Percentiles rank a stretch among this genome's conserved stretches.
Evolutionary conservation across 2,113 vertebrate species (phyloP).

Genomic region (Oenanthe melanoleuca): DNA sequence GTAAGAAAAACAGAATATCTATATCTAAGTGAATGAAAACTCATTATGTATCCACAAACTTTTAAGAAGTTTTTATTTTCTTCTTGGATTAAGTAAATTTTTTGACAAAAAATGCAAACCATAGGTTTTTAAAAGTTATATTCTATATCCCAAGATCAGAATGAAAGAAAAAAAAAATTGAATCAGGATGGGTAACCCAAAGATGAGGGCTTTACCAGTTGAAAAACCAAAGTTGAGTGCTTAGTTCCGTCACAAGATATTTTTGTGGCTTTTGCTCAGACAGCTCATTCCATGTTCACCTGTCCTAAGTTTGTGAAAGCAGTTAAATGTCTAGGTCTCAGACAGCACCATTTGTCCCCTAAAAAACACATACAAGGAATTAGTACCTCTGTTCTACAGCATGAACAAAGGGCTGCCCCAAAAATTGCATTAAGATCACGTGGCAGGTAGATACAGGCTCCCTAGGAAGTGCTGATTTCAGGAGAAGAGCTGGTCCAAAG

Average conservation of each 20-base stretch:
- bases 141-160: neutral
- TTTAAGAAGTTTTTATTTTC: neutral
- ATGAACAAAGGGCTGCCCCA: neutral
- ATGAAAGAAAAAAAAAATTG: neutral
- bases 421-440: neutral
- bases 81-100: neutral
- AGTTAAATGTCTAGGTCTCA: neutral
- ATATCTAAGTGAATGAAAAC: neutral
- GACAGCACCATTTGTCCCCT: neutral
- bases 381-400: neutral
- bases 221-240: fast-evolving
- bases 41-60: neutral
- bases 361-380: neutral
- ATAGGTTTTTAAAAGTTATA: neutral
- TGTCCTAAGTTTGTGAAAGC: neutral
- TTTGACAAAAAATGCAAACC: neutral
- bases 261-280: neutral
- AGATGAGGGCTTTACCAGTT: neutral
- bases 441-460: neutral
- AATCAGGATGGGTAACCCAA: neutral
- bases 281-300: neutral
- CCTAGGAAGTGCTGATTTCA: neutral
- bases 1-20: neutral
- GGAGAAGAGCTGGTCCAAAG: neutral
- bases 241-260: neutral